phyloP scores from a whole-genome alignment of 2,797 vertebrate genomes.

The Helarctos malayanus region DNA sequence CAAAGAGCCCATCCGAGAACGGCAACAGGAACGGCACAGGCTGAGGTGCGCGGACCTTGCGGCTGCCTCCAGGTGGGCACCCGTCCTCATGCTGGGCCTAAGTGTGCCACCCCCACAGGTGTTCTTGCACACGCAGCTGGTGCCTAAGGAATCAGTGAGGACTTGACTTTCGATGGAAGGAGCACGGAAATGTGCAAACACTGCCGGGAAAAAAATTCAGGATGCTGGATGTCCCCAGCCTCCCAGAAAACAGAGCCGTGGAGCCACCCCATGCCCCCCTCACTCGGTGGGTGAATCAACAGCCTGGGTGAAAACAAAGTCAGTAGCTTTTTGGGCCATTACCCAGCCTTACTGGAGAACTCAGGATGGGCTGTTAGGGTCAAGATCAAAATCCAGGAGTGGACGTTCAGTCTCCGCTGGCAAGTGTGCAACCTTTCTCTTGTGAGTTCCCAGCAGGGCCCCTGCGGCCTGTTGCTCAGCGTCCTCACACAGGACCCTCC shows the following conservation, averaged over 20 bases:
- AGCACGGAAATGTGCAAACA: not conserved
- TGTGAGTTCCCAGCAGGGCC: not conserved
- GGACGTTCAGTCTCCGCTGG: not conserved
- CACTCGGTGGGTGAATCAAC: accelerated
- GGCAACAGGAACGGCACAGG: not conserved
- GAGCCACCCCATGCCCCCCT: not conserved
- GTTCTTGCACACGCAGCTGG: accelerated
- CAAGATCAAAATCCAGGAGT: not conserved
- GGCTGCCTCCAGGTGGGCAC: not conserved
- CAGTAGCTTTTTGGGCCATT: not conserved
- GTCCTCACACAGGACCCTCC: accelerated
- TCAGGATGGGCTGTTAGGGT: not conserved
- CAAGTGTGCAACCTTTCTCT: not conserved
- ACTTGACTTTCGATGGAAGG: too few species aligned
- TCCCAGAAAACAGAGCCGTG: not conserved
- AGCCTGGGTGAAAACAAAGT: not conserved
- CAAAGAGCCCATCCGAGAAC: not conserved
- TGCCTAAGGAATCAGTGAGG: not conserved
- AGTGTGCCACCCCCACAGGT: accelerated
- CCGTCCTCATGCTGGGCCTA: accelerated
- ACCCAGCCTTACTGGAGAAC: not conserved
- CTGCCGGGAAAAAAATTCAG: not conserved
- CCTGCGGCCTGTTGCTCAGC: not conserved
- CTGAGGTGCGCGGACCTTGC: not conserved
- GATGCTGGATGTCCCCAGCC: not conserved